Conservation (phyloP, 2,797 vertebrate species). For the Mus caroli region DNA sequence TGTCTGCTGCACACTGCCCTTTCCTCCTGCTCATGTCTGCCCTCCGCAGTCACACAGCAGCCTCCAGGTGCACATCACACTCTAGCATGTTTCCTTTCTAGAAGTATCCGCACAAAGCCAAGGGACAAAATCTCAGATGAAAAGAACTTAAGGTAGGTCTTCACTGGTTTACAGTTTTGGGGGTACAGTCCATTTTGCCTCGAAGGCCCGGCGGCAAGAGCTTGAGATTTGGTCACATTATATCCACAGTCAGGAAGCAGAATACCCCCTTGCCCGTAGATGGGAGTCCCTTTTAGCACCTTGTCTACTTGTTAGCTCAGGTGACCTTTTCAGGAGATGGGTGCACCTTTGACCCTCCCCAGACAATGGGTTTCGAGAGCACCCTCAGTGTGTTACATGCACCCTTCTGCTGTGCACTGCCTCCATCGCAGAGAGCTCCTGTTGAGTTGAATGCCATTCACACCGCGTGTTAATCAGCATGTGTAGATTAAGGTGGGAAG, state of each 20-base stretch:
- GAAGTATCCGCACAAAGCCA: background rate
- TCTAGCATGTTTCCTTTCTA: fast-evolving
- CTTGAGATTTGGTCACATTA: too few species aligned
- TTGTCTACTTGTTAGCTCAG: fast-evolving
- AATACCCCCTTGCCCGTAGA: too few species aligned
- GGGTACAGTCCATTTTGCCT: background rate
- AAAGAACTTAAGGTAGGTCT: background rate
- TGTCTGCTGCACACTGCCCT: background rate
- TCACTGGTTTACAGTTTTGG: background rate
- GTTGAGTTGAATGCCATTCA: background rate
- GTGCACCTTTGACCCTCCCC: fast-evolving
- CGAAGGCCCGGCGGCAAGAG: background rate
- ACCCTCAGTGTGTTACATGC: fast-evolving
- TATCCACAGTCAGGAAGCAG: background rate
- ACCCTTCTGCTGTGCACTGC: fast-evolving
- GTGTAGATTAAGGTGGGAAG: constrained; percentile 58
- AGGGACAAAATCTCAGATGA: background rate
- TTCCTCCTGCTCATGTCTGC: background rate
- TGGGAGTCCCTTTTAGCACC: too few species aligned
- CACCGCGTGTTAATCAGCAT: constrained; percentile 15
- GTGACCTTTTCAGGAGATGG: fast-evolving
- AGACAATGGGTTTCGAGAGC: background rate
- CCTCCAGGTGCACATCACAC: fast-evolving
- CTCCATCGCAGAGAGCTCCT: background rate
- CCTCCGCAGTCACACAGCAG: background rate